phyloP scores from a whole-genome alignment of 2,888 invertebrate genomes.

The Caenorhabditis sp. region DNA sequence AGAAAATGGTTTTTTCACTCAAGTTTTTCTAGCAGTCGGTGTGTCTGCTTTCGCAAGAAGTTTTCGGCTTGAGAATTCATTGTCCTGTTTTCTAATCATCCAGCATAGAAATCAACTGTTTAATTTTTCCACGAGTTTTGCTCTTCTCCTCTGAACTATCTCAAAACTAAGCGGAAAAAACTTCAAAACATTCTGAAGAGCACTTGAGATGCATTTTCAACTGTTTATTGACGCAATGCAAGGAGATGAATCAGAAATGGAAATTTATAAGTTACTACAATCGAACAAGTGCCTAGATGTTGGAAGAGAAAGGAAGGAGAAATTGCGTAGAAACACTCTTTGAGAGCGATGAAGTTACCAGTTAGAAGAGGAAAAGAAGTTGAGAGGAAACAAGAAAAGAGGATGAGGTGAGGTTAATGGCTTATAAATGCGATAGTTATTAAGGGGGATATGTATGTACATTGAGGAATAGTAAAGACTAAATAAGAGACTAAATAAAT shows the following conservation, averaged over 20 bases:
- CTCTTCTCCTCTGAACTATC: slow-evolving; percentile 2
- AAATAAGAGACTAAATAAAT: slow-evolving; percentile 4
- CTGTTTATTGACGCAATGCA: slow-evolving; percentile 44
- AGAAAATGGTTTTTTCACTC: neutral
- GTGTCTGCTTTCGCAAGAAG: neutral
- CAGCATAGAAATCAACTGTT: no score
- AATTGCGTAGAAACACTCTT: slow-evolving; percentile 36
- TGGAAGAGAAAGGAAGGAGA: neutral
- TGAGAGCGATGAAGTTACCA: slow-evolving; percentile 43
- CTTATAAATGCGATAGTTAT: slow-evolving; percentile 35
- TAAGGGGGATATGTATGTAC: slow-evolving; percentile 43
- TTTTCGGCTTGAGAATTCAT: neutral
- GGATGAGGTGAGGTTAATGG: slow-evolving; percentile 33
- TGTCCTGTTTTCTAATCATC: no score
- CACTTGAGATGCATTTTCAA: slow-evolving; percentile 35
- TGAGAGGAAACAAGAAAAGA: slow-evolving; percentile 2
- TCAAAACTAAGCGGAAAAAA: neutral
- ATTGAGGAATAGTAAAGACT: slow-evolving; percentile 7
- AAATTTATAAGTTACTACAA: slow-evolving; percentile 60
- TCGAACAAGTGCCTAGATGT: slow-evolving; percentile 47
- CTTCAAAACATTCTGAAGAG: slow-evolving; percentile 36
- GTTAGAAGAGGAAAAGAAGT: slow-evolving; percentile 15
- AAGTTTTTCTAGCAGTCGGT: neutral
- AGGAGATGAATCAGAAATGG: neutral
- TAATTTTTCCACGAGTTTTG: neutral